A percentile compares a stretch with the other conserved stretches of the same genome.
Conservation (phyloP, 2,113 vertebrate genomes). For the Hoplias malabaricus region DNA sequence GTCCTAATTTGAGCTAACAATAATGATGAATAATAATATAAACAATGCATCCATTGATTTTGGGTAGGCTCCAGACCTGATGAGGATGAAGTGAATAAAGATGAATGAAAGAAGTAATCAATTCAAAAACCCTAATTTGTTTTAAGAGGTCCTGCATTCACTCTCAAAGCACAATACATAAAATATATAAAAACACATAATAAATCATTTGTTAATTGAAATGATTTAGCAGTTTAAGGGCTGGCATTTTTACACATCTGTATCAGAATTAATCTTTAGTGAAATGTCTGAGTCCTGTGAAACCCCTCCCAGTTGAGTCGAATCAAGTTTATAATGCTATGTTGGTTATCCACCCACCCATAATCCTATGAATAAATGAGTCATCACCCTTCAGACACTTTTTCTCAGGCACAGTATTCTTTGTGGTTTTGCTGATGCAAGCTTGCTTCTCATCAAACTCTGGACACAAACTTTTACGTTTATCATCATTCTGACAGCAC, state of each 20-base stretch:
- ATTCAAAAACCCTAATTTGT: too few species aligned
- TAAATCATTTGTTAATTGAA: neutral
- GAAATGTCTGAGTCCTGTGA: neutral
- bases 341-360: neutral
- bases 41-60: too few species aligned
- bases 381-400: neutral
- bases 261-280: neutral
- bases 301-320: neutral
- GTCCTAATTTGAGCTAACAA: too few species aligned
- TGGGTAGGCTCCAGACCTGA: too few species aligned
- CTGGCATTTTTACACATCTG: neutral
- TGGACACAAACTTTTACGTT: neutral
- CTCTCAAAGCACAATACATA: too few species aligned
- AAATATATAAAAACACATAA: neutral
- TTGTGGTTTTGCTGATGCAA: neutral
- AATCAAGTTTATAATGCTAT: neutral
- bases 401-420: neutral
- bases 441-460: neutral
- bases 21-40: too few species aligned
- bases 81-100: too few species aligned
- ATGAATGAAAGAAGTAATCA: too few species aligned
- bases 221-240: too few species aligned
- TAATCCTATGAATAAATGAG: slow-evolving; percentile 9
- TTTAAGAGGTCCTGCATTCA: too few species aligned
- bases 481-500: neutral